Evolutionary conservation across 2,797 vertebrate genomes (phyloP), one percentile per base, ranked within the genome.

Genomic region (Arnoldichthys spilopterus): DNA sequence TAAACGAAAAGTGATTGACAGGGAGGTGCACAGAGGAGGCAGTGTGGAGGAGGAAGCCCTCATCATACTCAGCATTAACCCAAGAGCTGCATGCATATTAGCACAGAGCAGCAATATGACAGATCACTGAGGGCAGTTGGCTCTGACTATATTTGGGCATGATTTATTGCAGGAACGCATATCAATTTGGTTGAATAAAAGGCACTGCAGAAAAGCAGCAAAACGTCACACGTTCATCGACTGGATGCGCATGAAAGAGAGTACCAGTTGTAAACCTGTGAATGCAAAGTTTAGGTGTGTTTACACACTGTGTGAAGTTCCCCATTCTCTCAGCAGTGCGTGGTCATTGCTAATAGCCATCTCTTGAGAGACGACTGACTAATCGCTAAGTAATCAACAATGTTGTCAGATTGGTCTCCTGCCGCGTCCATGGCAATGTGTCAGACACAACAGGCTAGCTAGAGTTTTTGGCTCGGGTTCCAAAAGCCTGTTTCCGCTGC

Each of bases 381-480:
- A 94, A 88, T 94, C 93, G 93, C 92, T 94, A 93, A 94, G 92
- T 94, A 95, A 94, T 95, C 95, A 95, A 93, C 94, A 95, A 93
- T 93, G 77, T 84, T 95, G 94, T 92, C 93, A 94, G 91, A 89
- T 91, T 95, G 94, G 94, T 95, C 94, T 95, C 95, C 94, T 93
- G 91, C 94, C 92, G 95, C 93, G 93, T 94, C 94, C 93, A 95
- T 95, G 95, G 95, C 93, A 95, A 95, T 93, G 92, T 90, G 92
- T 93, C 91, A 93, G 94, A 94, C 94, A 82, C 86, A 80, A 83
- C 78, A 85, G 72, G 82, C 83, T 81, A 84, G 68, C 79, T 77
- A 71, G 77, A 82, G 82, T 80, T 86, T 76, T 85, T 88, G 86
- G 86, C 86, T 84, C 84, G 0, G 72, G 67, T 82, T 84, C 84